Evolutionary conservation across 2,888 invertebrate species (phyloP).

Genomic region (Dione vanillae): DNA sequence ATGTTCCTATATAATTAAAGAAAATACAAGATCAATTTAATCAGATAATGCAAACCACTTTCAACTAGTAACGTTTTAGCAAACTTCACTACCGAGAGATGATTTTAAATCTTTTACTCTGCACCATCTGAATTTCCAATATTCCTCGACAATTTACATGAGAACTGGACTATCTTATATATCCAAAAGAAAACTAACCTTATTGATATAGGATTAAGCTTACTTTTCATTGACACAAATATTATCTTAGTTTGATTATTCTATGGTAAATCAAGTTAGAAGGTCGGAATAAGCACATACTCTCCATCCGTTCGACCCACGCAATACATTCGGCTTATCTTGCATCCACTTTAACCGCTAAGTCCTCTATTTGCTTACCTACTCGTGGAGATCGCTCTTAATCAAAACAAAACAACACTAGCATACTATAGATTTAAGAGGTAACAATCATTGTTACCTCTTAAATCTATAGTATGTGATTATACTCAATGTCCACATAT

Average conservation of each 20-base stretch:
- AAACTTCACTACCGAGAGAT: conserved; percentile 14
- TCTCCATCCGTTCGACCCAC: no score
- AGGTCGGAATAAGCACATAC: no score
- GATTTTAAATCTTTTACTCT: conserved; percentile 44
- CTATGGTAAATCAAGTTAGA: conserved; percentile 53
- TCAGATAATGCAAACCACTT: conserved; percentile 1
- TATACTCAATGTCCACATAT: no score
- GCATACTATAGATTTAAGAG: background rate
- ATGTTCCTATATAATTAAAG: no score
- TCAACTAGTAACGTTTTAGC: background rate
- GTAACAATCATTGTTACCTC: no score
- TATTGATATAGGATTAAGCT: conserved; percentile 1
- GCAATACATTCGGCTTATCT: no score
- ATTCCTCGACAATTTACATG: conserved; percentile 44
- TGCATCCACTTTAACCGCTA: no score
- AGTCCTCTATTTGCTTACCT: no score
- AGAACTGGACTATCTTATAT: conserved; percentile 15
- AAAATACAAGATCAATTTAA: background rate
- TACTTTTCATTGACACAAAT: conserved; percentile 24
- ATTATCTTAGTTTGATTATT: conserved; percentile 47
- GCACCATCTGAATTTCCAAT: conserved; percentile 46
- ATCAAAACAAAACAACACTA: conserved; percentile 38
- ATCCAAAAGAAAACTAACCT: conserved; percentile 25
- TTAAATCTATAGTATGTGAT: no score
- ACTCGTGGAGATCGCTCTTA: no score